Percentiles rank a stretch among this genome's conserved stretches.
Evolutionary conservation across 1,140 invertebrate species (phyloP).

Genomic region (Diprion similis): DNA sequence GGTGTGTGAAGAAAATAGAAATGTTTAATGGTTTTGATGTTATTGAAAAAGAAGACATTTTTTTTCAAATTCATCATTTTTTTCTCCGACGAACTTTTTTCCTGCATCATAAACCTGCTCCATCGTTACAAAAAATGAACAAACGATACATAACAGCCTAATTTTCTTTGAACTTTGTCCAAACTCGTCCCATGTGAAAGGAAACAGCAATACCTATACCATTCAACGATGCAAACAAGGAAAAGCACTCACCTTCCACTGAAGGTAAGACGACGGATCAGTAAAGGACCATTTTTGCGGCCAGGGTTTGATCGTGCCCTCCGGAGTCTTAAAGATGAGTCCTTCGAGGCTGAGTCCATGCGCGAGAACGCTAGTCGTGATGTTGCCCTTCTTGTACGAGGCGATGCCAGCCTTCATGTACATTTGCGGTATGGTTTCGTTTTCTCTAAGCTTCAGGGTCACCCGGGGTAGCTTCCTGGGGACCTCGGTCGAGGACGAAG

Average conservation of each 20-base stretch:
- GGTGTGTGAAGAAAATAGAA: too few species aligned
- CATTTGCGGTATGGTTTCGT: slow-evolving; percentile 53
- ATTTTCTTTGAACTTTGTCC: too few species aligned
- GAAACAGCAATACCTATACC: background rate
- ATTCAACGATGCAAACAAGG: background rate
- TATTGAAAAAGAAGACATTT: too few species aligned
- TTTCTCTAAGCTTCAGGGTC: slow-evolving; percentile 48
- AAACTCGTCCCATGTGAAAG: too few species aligned
- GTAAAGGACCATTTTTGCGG: slow-evolving; percentile 65
- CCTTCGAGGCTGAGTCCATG: slow-evolving; percentile 47
- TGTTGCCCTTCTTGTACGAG: slow-evolving; percentile 52
- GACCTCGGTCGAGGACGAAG: slow-evolving; percentile 19
- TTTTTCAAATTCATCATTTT: too few species aligned
- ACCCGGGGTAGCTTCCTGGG: slow-evolving; percentile 46
- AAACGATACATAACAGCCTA: too few species aligned
- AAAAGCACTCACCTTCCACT: slow-evolving; percentile 66
- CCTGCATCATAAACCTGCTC: too few species aligned
- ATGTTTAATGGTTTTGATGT: too few species aligned
- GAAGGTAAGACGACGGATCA: slow-evolving; percentile 69
- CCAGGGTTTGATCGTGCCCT: slow-evolving; percentile 53
- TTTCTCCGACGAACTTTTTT: too few species aligned
- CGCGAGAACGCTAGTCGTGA: slow-evolving; percentile 50
- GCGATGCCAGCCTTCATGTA: slow-evolving; percentile 53
- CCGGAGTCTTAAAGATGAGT: slow-evolving; percentile 54
- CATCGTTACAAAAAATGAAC: too few species aligned